These are phyloP conservation scores for Brenthis hecate DNA, from an alignment of 2,888 invertebrate genomes.

Conservation along the genomic window DNA sequence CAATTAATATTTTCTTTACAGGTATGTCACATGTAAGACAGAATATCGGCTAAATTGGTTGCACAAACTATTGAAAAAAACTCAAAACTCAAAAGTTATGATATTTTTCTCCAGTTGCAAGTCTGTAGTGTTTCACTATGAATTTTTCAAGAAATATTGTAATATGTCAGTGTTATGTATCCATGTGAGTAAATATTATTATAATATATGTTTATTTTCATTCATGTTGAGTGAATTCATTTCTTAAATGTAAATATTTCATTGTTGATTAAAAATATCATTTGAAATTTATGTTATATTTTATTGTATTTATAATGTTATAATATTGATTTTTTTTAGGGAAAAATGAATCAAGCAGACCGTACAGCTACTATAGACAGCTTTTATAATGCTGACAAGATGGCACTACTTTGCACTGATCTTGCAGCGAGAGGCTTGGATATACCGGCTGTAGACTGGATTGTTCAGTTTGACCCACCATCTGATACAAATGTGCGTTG, in stretches of 20 bases:
- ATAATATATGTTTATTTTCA: too few relatives aligned
- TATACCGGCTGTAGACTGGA: constrained; percentile 99
- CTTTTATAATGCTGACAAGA: constrained; percentile 95
- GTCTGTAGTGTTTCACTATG: constrained; percentile 96
- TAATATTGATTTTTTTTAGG: constrained; percentile 79
- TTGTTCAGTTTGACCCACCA: constrained; percentile 99
- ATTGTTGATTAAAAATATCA: too few relatives aligned
- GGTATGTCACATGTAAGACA: constrained; percentile 95
- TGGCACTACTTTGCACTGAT: constrained; percentile 97
- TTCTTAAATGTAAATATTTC: too few relatives aligned
- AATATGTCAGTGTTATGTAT: constrained; percentile 95
- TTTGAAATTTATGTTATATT: neutral
- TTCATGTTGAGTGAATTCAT: too few relatives aligned
- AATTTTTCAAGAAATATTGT: constrained; percentile 93
- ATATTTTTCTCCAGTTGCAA: constrained; percentile 99
- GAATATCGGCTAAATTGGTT: constrained; percentile 95
- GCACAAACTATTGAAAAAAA: constrained; percentile 98
- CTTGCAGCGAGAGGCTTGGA: constrained; percentile 98
- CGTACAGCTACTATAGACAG: constrained; percentile 96
- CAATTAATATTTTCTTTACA: constrained; percentile 48
- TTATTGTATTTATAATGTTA: neutral
- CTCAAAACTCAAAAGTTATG: constrained; percentile 94
- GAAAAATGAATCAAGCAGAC: constrained; percentile 99
- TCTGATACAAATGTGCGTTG: constrained; percentile 94
- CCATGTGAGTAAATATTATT: constrained; percentile 86